Evolutionary conservation across 2,113 vertebrate genomes (phyloP), one percentile per base, ranked within the genome.

Genomic region (Mus spicilegus): DNA sequence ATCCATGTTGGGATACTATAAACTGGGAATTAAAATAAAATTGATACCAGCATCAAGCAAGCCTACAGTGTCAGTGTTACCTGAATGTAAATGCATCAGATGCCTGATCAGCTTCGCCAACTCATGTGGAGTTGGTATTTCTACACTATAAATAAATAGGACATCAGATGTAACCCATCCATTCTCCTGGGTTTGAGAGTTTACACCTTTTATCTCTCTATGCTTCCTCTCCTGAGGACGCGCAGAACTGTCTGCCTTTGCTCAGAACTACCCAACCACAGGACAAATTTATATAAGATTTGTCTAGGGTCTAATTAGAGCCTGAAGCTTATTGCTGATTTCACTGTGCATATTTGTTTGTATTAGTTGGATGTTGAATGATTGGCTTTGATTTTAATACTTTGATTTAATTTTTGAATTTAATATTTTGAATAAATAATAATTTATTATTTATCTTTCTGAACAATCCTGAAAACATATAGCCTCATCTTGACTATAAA

Each of bases 11-110:
- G 75, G 85, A 70, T 95, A 58, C 26, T 95, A 85, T 97, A 87
- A 93, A 86, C 90, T 96, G 87, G 61, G 90, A 95, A 95, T 93
- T 95, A 95, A 93, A 90, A 93, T 96, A 58, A 97, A 96, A 94
- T 92, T 81, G 76, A 95, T 91, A 70, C 33, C 42, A 95, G 73
- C 80, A 54, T 93, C 87, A 96, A 54, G 85, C 11, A 70, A 97
- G 39, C 69, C 82, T 78, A 75, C 36, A 56, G 19, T 88, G 69
- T 96, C 51, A 88, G 70, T 95, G 91, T 86, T 93, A 46, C n/a
- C 81, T 95, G 90, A 96, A 95, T 89, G 42, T 42, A 90, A 91
- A 95, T 82, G 73, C 16, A 73, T 26, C 56, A 95, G 96, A n/a
- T 81, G 51, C 30, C 76, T 67, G 76, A 78, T 91, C n/a, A 75